Evolutionary conservation across 2,888 invertebrate genomes (phyloP), one percentile per base, ranked within the genome.

Genomic region (Xanthia togata): DNA sequence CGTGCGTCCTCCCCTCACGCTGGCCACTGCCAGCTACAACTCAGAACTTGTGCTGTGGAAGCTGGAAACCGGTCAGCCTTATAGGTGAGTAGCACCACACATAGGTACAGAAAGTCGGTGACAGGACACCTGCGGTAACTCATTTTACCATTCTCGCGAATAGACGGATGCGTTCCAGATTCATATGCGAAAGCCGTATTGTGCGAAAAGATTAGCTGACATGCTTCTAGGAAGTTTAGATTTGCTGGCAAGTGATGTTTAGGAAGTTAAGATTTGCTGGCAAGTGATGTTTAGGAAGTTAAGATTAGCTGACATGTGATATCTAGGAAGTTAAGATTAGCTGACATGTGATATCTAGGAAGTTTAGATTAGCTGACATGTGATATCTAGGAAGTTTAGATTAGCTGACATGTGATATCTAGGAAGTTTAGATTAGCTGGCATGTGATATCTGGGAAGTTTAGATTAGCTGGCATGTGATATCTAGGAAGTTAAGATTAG

Each of bases 21-120:
- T 99, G 47, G 98, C 97, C 60, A 98, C 98, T 3, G 97, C 97
- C 83, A 97, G 98, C 20, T 98, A 98, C 92, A 98, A 97, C 87
- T 98, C 98, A 0, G 98, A 98, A 93, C 96, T 99, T 68, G 96
- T 98, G 41, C 96, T 99, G 84, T 98, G 98, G 98, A 97, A 98
- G 85, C 94, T 98, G 74, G 98, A 98, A 94, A 98, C 98, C 0
- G 98, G 98, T 0, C 98, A 98, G 91, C 97, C 98, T 0, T 98
- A 98, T 91, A 95, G 97, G 91, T 95, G 53, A 26, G 35, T n/a
- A 59, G 20, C 17, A 41, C 5, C 53, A 35, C 1, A 26, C 1
- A 1, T 31, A 8, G 2, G 8, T 23, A 35, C 6, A 57, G 17
- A 26, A 31, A 0, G 5, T 38, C 4, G 8, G 9, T 62, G 26